A percentile compares a stretch with the other conserved stretches of the same genome.
Conservation (phyloP, 2,797 vertebrate species). For the Notoglanidium macrostoma region DNA sequence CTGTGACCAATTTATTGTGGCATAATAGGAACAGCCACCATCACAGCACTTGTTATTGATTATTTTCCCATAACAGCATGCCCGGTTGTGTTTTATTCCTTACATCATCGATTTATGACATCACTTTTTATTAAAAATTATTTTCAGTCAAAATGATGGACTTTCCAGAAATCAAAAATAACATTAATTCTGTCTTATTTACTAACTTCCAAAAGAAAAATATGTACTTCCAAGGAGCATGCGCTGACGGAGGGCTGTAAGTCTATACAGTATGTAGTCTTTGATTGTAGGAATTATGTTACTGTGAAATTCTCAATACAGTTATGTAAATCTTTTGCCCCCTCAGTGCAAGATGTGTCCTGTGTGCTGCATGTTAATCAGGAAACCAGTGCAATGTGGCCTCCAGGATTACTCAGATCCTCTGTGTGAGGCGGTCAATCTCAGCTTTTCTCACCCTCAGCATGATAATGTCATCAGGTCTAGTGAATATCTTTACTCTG, state of each 20-base stretch:
- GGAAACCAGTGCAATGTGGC: background rate
- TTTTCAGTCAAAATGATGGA: background rate
- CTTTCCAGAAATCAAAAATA: background rate
- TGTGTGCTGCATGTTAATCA: constrained; percentile 26
- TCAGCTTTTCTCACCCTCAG: background rate
- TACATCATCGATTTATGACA: background rate
- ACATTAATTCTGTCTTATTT: background rate
- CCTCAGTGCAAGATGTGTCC: background rate
- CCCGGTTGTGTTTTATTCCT: background rate
- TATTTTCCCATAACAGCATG: background rate
- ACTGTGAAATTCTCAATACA: background rate
- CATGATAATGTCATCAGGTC: background rate
- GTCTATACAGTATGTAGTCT: background rate
- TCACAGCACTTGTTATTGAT: background rate
- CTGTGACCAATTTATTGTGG: background rate
- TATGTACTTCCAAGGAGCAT: background rate
- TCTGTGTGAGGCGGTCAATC: background rate
- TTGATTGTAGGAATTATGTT: background rate
- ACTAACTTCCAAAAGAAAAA: background rate
- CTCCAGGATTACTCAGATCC: background rate
- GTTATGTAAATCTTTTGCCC: background rate
- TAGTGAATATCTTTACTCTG: background rate
- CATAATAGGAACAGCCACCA: background rate
- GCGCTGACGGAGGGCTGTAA: background rate
- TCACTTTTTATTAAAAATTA: background rate